phyloP scores from a whole-genome alignment of 2,888 invertebrate species.

The Rapana venosa region DNA sequence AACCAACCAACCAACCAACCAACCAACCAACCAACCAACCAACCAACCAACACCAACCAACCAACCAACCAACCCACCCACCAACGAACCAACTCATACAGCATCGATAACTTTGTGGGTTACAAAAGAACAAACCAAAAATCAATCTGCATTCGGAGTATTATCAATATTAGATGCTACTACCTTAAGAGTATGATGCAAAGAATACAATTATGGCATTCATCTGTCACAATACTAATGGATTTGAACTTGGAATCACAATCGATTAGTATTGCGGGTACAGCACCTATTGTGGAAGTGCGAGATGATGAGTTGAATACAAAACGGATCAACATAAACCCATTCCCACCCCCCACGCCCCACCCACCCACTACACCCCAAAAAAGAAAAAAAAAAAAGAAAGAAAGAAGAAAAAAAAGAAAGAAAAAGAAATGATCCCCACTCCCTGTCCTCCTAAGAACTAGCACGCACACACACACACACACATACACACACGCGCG shows the following conservation, averaged over 20 bases:
- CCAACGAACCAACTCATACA: neutral
- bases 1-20: neutral
- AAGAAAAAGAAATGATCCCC: neutral
- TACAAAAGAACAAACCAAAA: neutral
- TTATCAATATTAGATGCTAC: too few relatives aligned
- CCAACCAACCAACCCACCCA: neutral
- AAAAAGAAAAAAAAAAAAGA: too few relatives aligned
- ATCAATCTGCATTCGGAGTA: neutral
- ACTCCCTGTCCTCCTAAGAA: neutral
- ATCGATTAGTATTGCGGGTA: too few relatives aligned
- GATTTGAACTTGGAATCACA: too few relatives aligned
- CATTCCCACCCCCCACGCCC: too few relatives aligned
- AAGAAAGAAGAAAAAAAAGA: neutral
- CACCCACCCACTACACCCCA: too few relatives aligned
- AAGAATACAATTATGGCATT: too few relatives aligned
- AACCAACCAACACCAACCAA: neutral
- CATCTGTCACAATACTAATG: too few relatives aligned
- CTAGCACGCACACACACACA: neutral
- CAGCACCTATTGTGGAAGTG: too few relatives aligned
- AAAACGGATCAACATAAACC: too few relatives aligned
- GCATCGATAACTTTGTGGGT: neutral
- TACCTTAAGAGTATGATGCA: too few relatives aligned
- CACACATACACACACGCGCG: neutral
- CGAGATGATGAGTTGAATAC: too few relatives aligned
- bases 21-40: neutral